Base-by-base conservation (phyloP, 2,113 vertebrate species). In the Felis chaus region DNA sequence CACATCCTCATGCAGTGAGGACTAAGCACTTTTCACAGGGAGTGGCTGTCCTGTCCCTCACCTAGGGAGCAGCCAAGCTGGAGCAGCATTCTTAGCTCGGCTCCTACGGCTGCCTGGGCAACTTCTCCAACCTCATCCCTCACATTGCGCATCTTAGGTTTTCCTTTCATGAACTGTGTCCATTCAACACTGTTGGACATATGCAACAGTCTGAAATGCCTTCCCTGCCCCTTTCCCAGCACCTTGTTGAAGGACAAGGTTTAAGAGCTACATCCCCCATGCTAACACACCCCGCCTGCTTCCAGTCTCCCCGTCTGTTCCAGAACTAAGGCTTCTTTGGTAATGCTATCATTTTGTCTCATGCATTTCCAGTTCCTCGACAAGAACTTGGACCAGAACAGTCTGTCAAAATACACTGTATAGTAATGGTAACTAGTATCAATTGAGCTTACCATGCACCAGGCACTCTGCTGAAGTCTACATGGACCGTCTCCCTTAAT, bases 51-150 rank as follows among this genome's bases (percentile, higher is more conserved):
- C 48, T 25, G 55, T 4, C 65, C 71, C 27, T 87, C 7, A 9
- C 31, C 29, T 16, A 2, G 0, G 1, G 3, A 19, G 14, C 1
- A 45, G 57, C 39, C 66, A 2, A 0, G 5, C 25, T 13, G 36
- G 25, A 18, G 19, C 7, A 7, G 2, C 19, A n/a, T 3, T 12
- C 55, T 87, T 25, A 8, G 27, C 18, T 18, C 4, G 0, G 18
- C 19, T 66, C 61, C 23, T 1, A 9, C 36, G 4, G 3, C 36
- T 6, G 36, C n/a, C 39, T 3, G 4, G 25, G 29, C 33, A 16
- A 27, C 12, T 78, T 57, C 80, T 74, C 45, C 27, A 36, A 39
- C 2, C 73, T 71, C 19, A 6, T 1, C 5, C 7, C 18, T 66
- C 74, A 78, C 14, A 57, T 13, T 39, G 48, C 11, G 15, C 4